A percentile compares a stretch with the other conserved stretches of the same genome.
Evolutionary conservation across 2,888 invertebrate genomes (phyloP).

Genomic region (Nemotelus nigrinus): DNA sequence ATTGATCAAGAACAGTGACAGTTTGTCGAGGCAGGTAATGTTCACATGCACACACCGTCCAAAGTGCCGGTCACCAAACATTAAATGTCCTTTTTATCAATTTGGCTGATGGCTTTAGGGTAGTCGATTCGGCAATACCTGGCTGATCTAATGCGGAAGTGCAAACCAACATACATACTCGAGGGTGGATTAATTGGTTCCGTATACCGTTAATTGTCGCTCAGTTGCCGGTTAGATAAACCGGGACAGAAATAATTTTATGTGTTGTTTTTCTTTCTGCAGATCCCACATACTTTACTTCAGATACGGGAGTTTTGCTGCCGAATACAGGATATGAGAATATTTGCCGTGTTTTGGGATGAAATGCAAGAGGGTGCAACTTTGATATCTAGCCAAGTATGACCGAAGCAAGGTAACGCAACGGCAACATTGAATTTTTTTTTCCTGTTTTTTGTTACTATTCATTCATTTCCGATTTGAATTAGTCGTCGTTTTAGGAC

Average conservation of each 20-base stretch:
- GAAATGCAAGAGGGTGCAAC: constrained; percentile 48
- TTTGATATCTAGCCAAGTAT: constrained; percentile 51
- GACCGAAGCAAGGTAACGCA: constrained; percentile 40
- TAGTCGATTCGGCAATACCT: background rate
- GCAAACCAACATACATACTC: constrained; percentile 37
- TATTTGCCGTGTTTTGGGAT: constrained; percentile 19
- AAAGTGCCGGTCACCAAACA: background rate
- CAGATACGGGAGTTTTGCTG: background rate
- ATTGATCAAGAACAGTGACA: constrained; percentile 37
- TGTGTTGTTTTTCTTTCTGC: constrained; percentile 11
- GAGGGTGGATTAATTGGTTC: constrained; percentile 49
- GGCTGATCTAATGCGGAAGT: constrained; percentile 46
- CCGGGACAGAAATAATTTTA: background rate
- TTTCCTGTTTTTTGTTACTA: constrained; percentile 41
- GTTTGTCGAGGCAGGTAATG: constrained; percentile 25
- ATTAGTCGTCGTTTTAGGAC: constrained; percentile 49
- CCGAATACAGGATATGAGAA: constrained; percentile 38
- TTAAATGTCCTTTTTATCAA: background rate
- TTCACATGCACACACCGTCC: constrained; percentile 9
- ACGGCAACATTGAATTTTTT: constrained; percentile 45
- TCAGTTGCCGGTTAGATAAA: constrained; percentile 32
- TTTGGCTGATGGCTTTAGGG: background rate
- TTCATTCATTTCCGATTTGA: constrained; percentile 51
- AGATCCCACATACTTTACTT: background rate
- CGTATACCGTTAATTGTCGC: constrained; percentile 45